Conservation (phyloP, 2,113 vertebrate species). For the Melanocharis versteri region DNA sequence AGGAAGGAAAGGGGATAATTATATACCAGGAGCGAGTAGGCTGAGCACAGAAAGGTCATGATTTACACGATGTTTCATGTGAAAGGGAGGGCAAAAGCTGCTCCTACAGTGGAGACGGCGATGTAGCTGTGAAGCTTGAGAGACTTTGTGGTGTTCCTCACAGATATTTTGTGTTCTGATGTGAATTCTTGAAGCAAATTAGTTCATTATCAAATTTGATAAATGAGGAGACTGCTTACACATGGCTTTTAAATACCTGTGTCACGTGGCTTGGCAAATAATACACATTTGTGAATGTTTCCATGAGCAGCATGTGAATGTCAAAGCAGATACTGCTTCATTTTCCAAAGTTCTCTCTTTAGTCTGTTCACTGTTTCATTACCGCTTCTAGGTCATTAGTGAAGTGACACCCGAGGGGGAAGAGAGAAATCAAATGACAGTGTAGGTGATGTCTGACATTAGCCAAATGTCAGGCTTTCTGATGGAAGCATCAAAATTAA, state of each 20-base stretch:
- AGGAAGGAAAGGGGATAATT: background rate
- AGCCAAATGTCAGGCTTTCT: conserved; percentile 67
- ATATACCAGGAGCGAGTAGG: no score
- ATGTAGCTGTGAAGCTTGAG: background rate
- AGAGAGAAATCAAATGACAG: conserved; percentile 25
- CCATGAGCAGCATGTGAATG: rapidly evolving
- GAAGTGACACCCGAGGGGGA: background rate
- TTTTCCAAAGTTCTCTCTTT: background rate
- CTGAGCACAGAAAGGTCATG: background rate
- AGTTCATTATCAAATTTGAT: background rate
- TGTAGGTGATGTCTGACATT: conserved; percentile 70
- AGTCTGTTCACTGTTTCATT: background rate
- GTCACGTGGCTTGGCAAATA: background rate
- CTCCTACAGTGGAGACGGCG: rapidly evolving
- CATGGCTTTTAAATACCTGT: background rate
- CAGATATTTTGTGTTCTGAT: background rate
- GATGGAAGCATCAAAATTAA: conserved; percentile 61
- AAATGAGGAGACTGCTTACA: background rate
- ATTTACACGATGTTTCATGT: background rate
- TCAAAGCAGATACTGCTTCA: background rate
- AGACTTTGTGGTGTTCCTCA: background rate
- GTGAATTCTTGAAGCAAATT: background rate
- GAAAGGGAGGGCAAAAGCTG: background rate
- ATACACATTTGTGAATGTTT: background rate
- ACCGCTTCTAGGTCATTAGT: conserved; percentile 29